phyloP scores from a whole-genome alignment of 2,797 vertebrate species.

The Melanotaenia trifasciata region DNA sequence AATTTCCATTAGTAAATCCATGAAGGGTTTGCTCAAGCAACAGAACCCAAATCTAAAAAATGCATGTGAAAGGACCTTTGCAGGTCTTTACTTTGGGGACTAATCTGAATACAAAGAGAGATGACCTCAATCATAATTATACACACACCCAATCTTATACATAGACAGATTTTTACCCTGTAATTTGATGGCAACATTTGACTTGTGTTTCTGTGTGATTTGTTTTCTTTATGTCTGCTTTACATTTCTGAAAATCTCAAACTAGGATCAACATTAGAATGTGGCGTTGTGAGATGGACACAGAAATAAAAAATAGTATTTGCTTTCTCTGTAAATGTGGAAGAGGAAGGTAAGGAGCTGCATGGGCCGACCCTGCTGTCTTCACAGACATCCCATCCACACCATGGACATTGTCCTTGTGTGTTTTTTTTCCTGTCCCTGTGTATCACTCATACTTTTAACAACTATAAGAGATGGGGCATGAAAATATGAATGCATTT shows the following conservation, averaged over 20 bases:
- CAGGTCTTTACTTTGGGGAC: conserved; percentile 42
- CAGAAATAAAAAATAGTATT: conserved; percentile 45
- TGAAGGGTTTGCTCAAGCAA: conserved; percentile 23
- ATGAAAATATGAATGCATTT: not conserved
- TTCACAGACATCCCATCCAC: conserved; percentile 19
- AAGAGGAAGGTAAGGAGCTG: not conserved
- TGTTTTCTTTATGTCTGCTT: not conserved
- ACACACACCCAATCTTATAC: not conserved
- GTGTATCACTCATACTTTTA: not conserved
- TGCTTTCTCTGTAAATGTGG: conserved; percentile 27
- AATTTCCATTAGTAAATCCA: conserved; percentile 48
- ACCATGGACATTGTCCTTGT: conserved; percentile 16
- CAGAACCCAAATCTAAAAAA: conserved; percentile 51
- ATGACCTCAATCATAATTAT: conserved; percentile 17
- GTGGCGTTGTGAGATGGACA: conserved; percentile 27
- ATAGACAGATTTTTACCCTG: not conserved
- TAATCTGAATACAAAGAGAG: conserved; percentile 37
- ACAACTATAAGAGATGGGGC: not conserved
- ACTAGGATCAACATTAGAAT: conserved; percentile 50
- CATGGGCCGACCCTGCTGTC: conserved; percentile 15
- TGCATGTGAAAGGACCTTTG: conserved; percentile 35
- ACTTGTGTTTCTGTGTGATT: not conserved
- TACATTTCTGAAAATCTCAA: conserved; percentile 39
- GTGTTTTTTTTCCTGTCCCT: conserved; percentile 3
- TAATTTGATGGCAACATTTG: conserved; percentile 11